phyloP scores from a whole-genome alignment of 2,797 vertebrate species.

The Myiotriccus ornatus region DNA sequence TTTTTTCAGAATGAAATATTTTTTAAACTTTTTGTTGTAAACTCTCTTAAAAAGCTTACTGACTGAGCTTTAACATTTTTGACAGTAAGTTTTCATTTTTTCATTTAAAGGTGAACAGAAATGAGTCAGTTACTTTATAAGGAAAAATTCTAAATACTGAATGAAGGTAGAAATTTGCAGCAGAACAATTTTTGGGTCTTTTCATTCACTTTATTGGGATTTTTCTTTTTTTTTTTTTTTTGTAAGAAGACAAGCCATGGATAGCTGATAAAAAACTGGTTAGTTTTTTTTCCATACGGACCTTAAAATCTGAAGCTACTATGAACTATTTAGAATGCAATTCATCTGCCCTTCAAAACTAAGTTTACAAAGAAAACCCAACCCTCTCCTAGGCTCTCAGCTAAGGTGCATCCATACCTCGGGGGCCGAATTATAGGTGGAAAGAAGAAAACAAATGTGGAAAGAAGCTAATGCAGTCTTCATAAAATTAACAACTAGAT shows the following conservation, averaged over 20 bases:
- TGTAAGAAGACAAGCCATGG: neutral
- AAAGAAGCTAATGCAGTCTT: neutral
- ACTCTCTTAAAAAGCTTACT: neutral
- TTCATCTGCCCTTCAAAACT: neutral
- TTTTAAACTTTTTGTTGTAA: neutral
- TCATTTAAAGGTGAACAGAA: neutral
- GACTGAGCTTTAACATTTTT: neutral
- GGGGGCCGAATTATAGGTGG: neutral
- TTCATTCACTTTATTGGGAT: neutral
- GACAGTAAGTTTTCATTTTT: neutral
- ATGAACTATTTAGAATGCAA: neutral
- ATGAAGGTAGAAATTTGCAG: neutral
- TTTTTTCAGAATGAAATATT: neutral
- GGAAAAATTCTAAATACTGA: neutral
- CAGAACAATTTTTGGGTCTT: neutral
- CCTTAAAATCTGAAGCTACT: neutral
- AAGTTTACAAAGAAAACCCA: neutral
- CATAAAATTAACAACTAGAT: neutral
- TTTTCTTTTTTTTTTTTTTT: neutral
- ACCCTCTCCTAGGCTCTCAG: neutral
- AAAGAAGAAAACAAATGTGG: neutral
- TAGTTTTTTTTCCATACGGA: neutral
- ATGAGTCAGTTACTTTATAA: neutral
- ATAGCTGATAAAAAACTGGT: neutral
- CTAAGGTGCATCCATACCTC: neutral